Conservation (phyloP, 2,113 vertebrate species). For the Lates calcarifer region DNA sequence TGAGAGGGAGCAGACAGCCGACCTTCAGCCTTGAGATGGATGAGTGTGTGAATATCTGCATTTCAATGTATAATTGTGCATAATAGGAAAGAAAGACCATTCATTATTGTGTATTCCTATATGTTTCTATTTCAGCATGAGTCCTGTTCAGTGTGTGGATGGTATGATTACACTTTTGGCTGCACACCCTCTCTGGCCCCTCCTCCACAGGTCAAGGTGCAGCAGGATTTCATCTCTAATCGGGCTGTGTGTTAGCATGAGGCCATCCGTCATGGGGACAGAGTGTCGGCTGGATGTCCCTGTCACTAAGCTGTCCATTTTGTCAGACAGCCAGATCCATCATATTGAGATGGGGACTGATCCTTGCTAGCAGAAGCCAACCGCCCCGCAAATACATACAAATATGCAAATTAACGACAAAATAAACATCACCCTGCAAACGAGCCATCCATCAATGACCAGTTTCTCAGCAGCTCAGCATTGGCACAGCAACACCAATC, state of each 20-base stretch:
- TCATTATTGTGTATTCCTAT: conserved; percentile 4
- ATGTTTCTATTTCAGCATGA: conserved; percentile 21
- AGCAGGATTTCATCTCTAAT: conserved; percentile 75
- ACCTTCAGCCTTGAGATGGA: conserved; percentile 73
- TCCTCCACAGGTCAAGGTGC: conserved; percentile 76
- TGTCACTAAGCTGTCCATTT: conserved; percentile 79
- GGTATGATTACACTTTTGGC: conserved; percentile 59
- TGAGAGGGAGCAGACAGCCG: conserved; percentile 51
- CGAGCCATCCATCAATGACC: conserved; percentile 81
- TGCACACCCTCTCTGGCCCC: conserved; percentile 32
- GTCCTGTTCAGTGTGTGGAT: conserved; percentile 40
- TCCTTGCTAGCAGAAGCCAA: conserved; percentile 62
- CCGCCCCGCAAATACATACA: conserved; percentile 66
- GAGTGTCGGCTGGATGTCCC: conserved; percentile 74
- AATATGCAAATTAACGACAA: conserved; percentile 81
- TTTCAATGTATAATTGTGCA: conserved; percentile 59
- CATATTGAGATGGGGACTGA: conserved; percentile 64
- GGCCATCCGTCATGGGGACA: conserved; percentile 77
- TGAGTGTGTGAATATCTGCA: conserved; percentile 38
- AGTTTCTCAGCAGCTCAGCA: conserved; percentile 70
- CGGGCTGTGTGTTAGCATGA: conserved; percentile 57
- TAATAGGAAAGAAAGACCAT: conserved; percentile 34
- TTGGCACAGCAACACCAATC: conserved; percentile 73
- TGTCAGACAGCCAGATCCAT: conserved; percentile 78
- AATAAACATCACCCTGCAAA: conserved; percentile 78